Conservation (phyloP, 2,888 invertebrate genomes). For the Trissolcus brochymenae region DNA sequence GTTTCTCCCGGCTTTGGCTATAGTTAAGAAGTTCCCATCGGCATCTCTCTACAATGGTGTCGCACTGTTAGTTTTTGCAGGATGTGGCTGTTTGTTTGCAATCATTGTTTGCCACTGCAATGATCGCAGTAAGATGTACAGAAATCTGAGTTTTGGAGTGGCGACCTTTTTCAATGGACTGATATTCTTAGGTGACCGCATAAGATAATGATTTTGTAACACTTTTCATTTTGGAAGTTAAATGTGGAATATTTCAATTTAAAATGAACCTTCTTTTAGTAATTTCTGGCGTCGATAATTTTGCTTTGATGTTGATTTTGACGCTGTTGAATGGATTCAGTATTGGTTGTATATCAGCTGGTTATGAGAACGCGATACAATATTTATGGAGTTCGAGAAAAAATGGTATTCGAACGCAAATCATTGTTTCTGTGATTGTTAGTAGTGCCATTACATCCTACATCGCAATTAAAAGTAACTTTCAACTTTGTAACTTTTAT, state of each 20-base stretch:
- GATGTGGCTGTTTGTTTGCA: constrained; percentile 30
- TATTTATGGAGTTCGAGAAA: constrained; percentile 13
- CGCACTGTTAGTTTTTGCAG: constrained; percentile 28
- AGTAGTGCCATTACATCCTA: constrained; percentile 36
- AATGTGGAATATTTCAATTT: not conserved
- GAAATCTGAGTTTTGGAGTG: constrained; percentile 31
- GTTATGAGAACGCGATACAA: constrained; percentile 37
- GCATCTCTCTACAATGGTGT: constrained; percentile 36
- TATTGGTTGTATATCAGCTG: constrained; percentile 31
- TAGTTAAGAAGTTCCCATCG: constrained; percentile 23
- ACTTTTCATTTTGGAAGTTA: not conserved
- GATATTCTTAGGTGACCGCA: constrained; percentile 30
- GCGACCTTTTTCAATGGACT: constrained; percentile 32
- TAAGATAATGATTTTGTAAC: not conserved
- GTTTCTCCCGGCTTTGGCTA: constrained; percentile 41
- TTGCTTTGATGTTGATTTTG: constrained; percentile 31
- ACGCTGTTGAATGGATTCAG: constrained; percentile 42
- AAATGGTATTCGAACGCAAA: constrained; percentile 22
- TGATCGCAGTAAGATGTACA: constrained; percentile 4
- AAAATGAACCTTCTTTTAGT: constrained; percentile 9
- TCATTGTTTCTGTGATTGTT: constrained; percentile 39
- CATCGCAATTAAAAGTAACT: constrained; percentile 36
- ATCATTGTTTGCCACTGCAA: constrained; percentile 46
- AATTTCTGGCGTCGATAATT: constrained; percentile 31
- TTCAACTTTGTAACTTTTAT: too few relatives aligned